Base-by-base conservation (phyloP, 2,113 vertebrate species). In the Pseudorhombus dupliciocellatus region DNA sequence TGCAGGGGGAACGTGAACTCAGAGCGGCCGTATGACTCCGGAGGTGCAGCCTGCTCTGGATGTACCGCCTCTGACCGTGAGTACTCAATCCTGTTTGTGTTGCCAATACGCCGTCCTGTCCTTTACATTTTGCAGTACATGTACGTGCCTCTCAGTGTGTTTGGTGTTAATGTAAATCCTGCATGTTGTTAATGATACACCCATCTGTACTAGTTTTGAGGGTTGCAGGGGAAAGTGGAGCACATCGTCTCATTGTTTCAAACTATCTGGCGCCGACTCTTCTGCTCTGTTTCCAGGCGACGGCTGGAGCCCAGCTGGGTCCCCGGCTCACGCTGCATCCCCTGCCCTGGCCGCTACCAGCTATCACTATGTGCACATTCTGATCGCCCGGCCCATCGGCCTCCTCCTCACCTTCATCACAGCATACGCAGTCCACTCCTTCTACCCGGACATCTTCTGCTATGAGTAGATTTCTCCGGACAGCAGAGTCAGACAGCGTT, bases 11-110 rank as follows among this genome's bases (percentile, higher is more conserved):
- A 92, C 21, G 4, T 76, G 4, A 5, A 0, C 0, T 15, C 70
- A 21, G 1, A 0, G 1, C 1, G 0, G 1, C 95, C 95, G 1
- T 96, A 94, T 44, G 2, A 0, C 4, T 10, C 57, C 4, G 0
- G 0, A 4, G 92, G 88, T 25, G 0, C 0, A 3, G 0, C 83
- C 1, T 95, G 94, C 66, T 83, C 80, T 26, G 0, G 16, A 0
- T 96, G 95, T 69, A 84, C 0, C 90, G 75, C 0, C 84, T 95
- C 24, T 96, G 95, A n/a, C 59, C 3, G 94, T 96, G 88, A 94
- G 94, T 93, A 59, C 69, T 48, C n/a, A 16, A 4, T 46, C 42
- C 14, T 46, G 42, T 46, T 16, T 7, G 42, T 4, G 34, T 11
- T 37, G 34, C 34, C 10, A 37, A 37, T 37, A 37, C 11, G 3